Percentiles rank a stretch among this genome's conserved stretches.
phyloP scores from a whole-genome alignment of 2,113 vertebrate species.

The Cryptotis parvus region DNA sequence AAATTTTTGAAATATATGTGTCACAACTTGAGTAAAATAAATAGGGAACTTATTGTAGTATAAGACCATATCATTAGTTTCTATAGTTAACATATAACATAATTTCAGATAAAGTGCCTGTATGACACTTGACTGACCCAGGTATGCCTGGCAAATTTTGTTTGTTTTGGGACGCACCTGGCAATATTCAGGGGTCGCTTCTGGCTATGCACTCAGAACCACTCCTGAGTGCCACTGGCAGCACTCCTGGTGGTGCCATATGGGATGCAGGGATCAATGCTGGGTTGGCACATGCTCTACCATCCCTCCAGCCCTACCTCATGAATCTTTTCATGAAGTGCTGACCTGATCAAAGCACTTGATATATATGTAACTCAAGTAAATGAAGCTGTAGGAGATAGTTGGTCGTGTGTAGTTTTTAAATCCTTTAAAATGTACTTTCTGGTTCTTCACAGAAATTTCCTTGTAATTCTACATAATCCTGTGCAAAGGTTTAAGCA shows the following conservation, averaged over 20 bases:
- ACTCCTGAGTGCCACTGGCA: too few species aligned
- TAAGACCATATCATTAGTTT: background rate
- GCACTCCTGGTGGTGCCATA: too few species aligned
- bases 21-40: background rate
- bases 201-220: too few species aligned
- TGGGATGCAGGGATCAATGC: too few species aligned
- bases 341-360: background rate
- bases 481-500: background rate
- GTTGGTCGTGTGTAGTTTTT: background rate
- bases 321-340: background rate
- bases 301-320: too few species aligned
- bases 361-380: background rate
- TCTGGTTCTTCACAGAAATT: conserved; percentile 29
- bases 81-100: background rate
- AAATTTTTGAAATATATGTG: background rate
- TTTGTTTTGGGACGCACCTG: too few species aligned
- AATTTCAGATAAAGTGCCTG: background rate
- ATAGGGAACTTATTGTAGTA: background rate
- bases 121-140: background rate
- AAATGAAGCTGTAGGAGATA: background rate
- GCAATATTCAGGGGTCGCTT: too few species aligned
- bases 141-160: background rate
- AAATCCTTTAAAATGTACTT: conserved; percentile 29
- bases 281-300: too few species aligned
- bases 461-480: conserved; percentile 20